Conservation (phyloP, 1,140 invertebrate genomes). For the Drosophila lacertosa region DNA sequence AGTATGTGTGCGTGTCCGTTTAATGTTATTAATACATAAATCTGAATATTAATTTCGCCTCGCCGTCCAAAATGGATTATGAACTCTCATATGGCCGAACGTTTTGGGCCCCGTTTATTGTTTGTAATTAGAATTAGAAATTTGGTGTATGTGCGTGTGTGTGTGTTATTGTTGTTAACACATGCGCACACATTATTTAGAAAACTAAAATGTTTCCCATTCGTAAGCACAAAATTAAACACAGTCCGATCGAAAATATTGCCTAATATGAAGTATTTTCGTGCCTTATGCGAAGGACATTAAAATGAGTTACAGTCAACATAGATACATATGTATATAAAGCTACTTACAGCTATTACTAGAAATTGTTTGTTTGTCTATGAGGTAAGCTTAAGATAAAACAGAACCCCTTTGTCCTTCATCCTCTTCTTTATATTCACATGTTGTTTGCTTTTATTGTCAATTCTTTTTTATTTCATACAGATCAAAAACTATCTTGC, state of each 20-base stretch:
- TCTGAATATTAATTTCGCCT: slow-evolving; percentile 73
- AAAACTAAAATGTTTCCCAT: slow-evolving; percentile 38
- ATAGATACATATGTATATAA: too few species aligned
- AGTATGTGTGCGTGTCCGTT: slow-evolving; percentile 9
- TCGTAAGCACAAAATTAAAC: slow-evolving; percentile 70
- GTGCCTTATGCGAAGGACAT: slow-evolving; percentile 61
- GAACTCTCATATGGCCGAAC: slow-evolving; percentile 43
- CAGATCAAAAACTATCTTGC: too few species aligned
- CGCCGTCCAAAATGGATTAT: slow-evolving; percentile 55
- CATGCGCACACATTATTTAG: slow-evolving; percentile 49
- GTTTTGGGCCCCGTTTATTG: slow-evolving; percentile 60
- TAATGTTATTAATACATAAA: slow-evolving; percentile 80
- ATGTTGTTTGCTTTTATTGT: too few species aligned
- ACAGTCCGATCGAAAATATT: slow-evolving; percentile 53
- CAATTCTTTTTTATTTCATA: too few species aligned
- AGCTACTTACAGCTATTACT: too few species aligned
- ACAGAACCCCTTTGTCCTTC: too few species aligned
- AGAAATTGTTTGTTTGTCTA: too few species aligned
- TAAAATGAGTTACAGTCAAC: too few species aligned
- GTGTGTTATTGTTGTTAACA: slow-evolving; percentile 48
- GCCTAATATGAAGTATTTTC: slow-evolving; percentile 60
- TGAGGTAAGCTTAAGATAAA: too few species aligned
- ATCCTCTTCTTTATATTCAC: too few species aligned
- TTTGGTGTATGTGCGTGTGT: slow-evolving; percentile 64
- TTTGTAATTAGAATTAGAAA: slow-evolving; percentile 78